Base-by-base conservation (phyloP, 2,888 invertebrate genomes). In the Drosophila neutralis region DNA sequence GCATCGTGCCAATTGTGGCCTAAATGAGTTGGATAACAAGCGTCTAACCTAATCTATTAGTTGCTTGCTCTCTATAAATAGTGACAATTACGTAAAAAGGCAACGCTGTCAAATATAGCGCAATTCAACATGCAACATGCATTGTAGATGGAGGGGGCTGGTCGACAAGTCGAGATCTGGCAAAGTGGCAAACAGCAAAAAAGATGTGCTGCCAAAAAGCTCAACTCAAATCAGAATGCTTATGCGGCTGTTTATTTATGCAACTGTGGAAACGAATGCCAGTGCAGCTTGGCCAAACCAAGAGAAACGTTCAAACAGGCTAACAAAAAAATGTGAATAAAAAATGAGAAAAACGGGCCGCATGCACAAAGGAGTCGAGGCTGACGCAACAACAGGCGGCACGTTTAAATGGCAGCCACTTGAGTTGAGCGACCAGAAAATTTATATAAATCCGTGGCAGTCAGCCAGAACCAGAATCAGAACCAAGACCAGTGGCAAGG, bases 361-460 rank as follows among this genome's bases (percentile, higher is more conserved):
- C 35, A n/a, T 5, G 27, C 49, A 58, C 42, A 52, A 36, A 48
- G 21, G 24, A 18, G n/a, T 6, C 2, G 21, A 21, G 33, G 21
- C 27, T 27, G 36, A 7, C 27, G 13, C 13, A 56, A 38, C 36
- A 56, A 38, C n/a, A 29, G 48, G 48, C 45, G 15, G 45, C 45
- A 66, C 63, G 56, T 54, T 78, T n/a, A 69, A 78, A 74, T 70
- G 80, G 51, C 75, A 59, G 70, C 64, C 70, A 80, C 80, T 78
- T 80, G 68, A 76, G 80, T 58, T 78, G 80, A 78, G 78, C 80
- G 80, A 78, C 80, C 80, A 76, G 62, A 54, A 63, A 60, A 66
- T 76, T 58, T 74, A 76, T 81, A 78, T 78, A 88, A 83, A 68
- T 86, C 87, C 83, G 60, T 78, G 87, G 83, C 83, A 86, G 61